Conservation (phyloP, 1,140 invertebrate genomes). For the Pteromalus puparum region DNA sequence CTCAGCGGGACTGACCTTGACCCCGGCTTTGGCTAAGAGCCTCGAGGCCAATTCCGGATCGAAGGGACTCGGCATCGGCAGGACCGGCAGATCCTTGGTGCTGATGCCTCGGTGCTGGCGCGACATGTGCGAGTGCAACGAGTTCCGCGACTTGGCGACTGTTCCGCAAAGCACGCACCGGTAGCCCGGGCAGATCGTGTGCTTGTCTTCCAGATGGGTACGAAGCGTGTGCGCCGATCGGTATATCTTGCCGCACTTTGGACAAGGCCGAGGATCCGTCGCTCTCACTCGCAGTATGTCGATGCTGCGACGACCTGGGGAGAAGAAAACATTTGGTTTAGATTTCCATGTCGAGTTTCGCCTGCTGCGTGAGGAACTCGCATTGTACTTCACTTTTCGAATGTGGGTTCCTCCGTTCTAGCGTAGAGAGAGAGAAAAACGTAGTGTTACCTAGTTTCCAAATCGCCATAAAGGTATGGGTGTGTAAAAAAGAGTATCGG, state of each 20-base stretch:
- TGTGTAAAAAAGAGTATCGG: not conserved
- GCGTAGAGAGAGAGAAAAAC: not conserved
- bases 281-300: conserved; percentile 91
- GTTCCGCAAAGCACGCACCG: conserved; percentile 93
- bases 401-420: not conserved
- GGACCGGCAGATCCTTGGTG: conserved; percentile 92
- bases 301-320: conserved; percentile 83
- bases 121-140: conserved; percentile 93
- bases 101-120: conserved; percentile 93
- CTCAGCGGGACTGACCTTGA: conserved; percentile 90
- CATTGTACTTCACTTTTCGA: not conserved
- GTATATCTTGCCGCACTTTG: conserved; percentile 95
- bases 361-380: not conserved
- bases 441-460: not conserved
- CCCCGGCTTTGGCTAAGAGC: conserved; percentile 89
- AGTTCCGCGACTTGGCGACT: conserved; percentile 93
- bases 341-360: not conserved
- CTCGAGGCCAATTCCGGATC: conserved; percentile 89
- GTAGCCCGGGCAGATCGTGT: conserved; percentile 93
- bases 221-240: conserved; percentile 91
- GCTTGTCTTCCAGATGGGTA: conserved; percentile 94
- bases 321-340: conserved; percentile 37
- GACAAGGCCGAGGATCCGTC: conserved; percentile 92
- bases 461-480: not conserved
- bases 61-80: conserved; percentile 93